Evolutionary conservation across 1,140 invertebrate genomes (phyloP).

Genomic region (Atopsyche davidsoni): DNA sequence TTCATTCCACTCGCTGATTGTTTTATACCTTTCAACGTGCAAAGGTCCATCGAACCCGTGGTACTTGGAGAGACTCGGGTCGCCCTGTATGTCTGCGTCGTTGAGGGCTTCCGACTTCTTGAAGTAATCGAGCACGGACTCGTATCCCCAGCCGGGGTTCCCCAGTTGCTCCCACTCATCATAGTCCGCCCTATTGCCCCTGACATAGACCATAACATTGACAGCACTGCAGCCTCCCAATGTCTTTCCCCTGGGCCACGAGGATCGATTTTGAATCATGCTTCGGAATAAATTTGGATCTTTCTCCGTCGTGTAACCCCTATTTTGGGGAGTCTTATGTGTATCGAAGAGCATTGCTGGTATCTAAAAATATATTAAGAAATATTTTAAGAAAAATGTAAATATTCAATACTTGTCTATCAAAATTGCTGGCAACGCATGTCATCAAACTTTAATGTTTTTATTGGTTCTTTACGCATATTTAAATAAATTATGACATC

Average conservation of each 20-base stretch:
- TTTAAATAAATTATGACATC: too few species aligned
- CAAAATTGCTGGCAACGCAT: too few species aligned
- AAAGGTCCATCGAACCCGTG: conserved; percentile 40
- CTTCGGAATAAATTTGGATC: conserved; percentile 51
- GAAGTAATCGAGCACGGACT: conserved; percentile 59
- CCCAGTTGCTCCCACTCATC: conserved; percentile 55
- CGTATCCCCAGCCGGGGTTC: conserved; percentile 57
- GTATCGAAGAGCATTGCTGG: conserved; percentile 48
- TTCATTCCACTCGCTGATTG: conserved; percentile 30
- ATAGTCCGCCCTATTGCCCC: conserved; percentile 62
- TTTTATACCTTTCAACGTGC: conserved; percentile 36
- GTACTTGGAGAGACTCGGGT: conserved; percentile 34
- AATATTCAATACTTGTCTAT: too few species aligned
- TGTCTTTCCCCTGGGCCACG: conserved; percentile 63
- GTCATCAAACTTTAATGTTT: too few species aligned
- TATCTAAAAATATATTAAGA: conserved; percentile 43
- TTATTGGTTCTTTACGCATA: too few species aligned
- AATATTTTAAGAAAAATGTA: too few species aligned
- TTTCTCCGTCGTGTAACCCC: conserved; percentile 59
- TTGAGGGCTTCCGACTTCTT: conserved; percentile 40
- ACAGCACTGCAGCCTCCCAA: conserved; percentile 72
- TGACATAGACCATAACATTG: conserved; percentile 77
- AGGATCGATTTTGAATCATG: conserved; percentile 47
- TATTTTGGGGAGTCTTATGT: conserved; percentile 53
- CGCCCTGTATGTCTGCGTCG: conserved; percentile 33